Evolutionary conservation across 2,888 invertebrate genomes (phyloP), one percentile per base, ranked within the genome.

Genomic region (Chrysopilus asiliformis): DNA sequence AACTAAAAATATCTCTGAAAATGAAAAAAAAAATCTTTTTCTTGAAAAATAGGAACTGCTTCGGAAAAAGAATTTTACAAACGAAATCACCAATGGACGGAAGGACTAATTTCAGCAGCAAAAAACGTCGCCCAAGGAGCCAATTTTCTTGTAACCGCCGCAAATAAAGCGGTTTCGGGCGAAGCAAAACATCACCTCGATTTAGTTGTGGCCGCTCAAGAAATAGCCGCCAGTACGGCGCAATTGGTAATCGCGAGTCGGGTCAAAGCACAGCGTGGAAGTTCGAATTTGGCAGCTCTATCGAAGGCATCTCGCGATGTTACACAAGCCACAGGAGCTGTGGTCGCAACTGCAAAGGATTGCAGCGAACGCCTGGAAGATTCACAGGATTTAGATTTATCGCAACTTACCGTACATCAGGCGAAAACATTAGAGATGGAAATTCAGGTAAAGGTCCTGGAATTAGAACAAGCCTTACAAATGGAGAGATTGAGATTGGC

Each of bases 51-150:
- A 75, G 85, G 86, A 7, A 76, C 80, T 16, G 76, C 81, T 4
- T 80, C 89, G 5, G 76, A 80, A 1, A 90, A 83, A 57, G 95
- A 97, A 55, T 97, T 98, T 69, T 98, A 98, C 65, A 87, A 95
- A 60, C 72, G 91, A 47, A 97, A 99, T 62, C 95, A 97, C 55
- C 85, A 94, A 57, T 98, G 98, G 98, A 95, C 97, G 0, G 94
- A 98, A 60, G 98, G 98, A 4, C 73, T 97, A 22, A 86, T 97
- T 50, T 97, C 97, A 4, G 97, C 97, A 1, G 93, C 97, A 0
- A 97, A 98, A 60, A 84, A 93, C 12, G 94, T 98, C 15, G 98
- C 91, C 1, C 83, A 87, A 55, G 95, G 93, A 35, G 97, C 97
- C 4, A 89, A 87, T 55, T 76, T 91, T 49, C 70, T 98, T 14